Evolutionary conservation across 2,888 invertebrate species (phyloP).

Genomic region (Plusia festucae): DNA sequence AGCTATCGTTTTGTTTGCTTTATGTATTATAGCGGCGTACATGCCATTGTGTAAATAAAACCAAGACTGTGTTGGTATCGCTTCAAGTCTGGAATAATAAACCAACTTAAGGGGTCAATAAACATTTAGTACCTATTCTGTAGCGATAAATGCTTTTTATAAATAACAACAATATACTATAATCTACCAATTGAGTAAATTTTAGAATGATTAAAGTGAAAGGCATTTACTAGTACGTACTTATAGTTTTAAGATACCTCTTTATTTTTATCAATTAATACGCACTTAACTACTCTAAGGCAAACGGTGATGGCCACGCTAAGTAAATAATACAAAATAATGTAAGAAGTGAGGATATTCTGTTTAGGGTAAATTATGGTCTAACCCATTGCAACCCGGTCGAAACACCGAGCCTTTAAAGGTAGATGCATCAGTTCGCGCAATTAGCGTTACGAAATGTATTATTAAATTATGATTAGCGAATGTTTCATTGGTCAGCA

Average conservation of each 20-base stretch:
- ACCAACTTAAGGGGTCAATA: conserved; percentile 3
- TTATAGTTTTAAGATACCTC: too few species aligned
- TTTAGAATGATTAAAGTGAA: background rate
- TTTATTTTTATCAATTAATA: too few species aligned
- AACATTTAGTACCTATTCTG: background rate
- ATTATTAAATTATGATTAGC: conserved; percentile 8
- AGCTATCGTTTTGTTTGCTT: conserved; percentile 50
- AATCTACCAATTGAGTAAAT: background rate
- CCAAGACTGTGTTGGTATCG: background rate
- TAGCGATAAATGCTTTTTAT: background rate
- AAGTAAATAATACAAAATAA: too few species aligned
- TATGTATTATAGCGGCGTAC: conserved; percentile 20
- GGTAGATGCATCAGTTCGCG: too few species aligned
- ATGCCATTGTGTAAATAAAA: conserved; percentile 20
- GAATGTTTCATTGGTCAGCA: conserved; percentile 6
- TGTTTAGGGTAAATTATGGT: too few species aligned
- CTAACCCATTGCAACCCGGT: too few species aligned
- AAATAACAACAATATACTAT: conserved; percentile 6
- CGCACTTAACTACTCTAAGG: too few species aligned
- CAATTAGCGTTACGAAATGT: too few species aligned
- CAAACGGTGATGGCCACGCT: too few species aligned
- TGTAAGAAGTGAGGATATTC: too few species aligned
- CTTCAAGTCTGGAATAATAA: conserved; percentile 7
- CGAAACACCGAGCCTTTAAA: too few species aligned
- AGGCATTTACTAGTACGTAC: background rate